Conservation (phyloP, 2,797 vertebrate genomes). For the Poeciliopsis infans region DNA sequence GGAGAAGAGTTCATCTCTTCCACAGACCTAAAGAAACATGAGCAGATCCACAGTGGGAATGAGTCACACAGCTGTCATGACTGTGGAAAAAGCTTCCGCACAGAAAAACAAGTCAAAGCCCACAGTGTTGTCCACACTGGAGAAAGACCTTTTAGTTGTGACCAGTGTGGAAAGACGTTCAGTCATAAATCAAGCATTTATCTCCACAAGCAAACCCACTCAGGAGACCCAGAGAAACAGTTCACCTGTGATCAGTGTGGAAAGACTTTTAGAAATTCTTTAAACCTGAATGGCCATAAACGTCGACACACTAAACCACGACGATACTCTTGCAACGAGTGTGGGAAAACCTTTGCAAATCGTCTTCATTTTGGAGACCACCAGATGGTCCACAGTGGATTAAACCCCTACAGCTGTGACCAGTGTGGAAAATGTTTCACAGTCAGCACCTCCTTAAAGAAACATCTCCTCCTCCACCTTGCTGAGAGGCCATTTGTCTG, state of each 20-base stretch:
- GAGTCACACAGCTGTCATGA: neutral
- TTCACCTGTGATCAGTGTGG: neutral
- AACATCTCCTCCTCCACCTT: neutral
- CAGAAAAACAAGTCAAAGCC: neutral
- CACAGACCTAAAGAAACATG: neutral
- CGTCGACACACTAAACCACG: neutral
- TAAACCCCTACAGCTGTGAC: neutral
- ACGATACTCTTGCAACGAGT: neutral
- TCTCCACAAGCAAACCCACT: neutral
- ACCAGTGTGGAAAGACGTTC: neutral
- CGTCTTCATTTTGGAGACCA: neutral
- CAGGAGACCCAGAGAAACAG: neutral
- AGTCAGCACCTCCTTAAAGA: neutral
- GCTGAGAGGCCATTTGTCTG: neutral
- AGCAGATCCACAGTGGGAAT: neutral
- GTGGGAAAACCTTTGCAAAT: neutral
- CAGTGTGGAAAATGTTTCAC: neutral
- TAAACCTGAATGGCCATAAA: neutral
- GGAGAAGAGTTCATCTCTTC: neutral
- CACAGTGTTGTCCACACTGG: neutral
- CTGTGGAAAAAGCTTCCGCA: neutral
- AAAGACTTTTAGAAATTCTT: neutral
- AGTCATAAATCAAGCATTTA: neutral
- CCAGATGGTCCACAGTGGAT: neutral
- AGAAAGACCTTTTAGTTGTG: neutral